These are phyloP conservation scores for Psococerastis gibbosa DNA, from an alignment of 2,888 invertebrate species.

Conservation along the genomic window DNA sequence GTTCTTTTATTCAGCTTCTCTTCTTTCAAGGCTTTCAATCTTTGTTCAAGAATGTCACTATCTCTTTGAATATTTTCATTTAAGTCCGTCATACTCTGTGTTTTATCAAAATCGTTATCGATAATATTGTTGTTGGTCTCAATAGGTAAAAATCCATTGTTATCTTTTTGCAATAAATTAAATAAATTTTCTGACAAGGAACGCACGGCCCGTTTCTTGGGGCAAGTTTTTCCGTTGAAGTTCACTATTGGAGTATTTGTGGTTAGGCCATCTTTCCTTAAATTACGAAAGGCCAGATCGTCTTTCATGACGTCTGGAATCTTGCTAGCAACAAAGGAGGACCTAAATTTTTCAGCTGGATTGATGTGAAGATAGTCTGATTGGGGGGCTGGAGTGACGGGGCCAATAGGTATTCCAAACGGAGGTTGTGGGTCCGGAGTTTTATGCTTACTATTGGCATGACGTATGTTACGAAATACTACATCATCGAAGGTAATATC, in stretches of 20 bases:
- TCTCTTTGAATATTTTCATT: constrained; percentile 27
- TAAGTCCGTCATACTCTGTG: constrained; percentile 40
- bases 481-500: constrained; percentile 71
- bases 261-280: constrained; percentile 59
- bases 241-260: constrained; percentile 20
- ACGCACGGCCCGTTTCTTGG: constrained; percentile 60
- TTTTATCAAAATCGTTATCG: constrained; percentile 36
- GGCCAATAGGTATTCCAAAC: constrained; percentile 77
- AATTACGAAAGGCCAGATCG: constrained; percentile 66
- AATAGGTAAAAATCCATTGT: constrained; percentile 16
- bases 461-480: constrained; percentile 58
- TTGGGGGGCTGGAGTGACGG: constrained; percentile 57
- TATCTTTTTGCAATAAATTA: constrained; percentile 48
- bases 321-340: constrained; percentile 42
- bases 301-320: constrained; percentile 71
- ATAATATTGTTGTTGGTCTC: constrained; percentile 29
- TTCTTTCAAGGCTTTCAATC: constrained; percentile 7
- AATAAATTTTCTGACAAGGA: constrained; percentile 72
- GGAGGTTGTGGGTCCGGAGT: constrained; percentile 68
- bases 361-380: constrained; percentile 70
- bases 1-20: background rate
- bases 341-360: constrained; percentile 33
- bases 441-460: constrained; percentile 48
- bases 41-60: constrained; percentile 1
- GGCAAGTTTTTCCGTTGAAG: constrained; percentile 25